phyloP scores from a whole-genome alignment of 1,140 invertebrate species.

The Atta texana region DNA sequence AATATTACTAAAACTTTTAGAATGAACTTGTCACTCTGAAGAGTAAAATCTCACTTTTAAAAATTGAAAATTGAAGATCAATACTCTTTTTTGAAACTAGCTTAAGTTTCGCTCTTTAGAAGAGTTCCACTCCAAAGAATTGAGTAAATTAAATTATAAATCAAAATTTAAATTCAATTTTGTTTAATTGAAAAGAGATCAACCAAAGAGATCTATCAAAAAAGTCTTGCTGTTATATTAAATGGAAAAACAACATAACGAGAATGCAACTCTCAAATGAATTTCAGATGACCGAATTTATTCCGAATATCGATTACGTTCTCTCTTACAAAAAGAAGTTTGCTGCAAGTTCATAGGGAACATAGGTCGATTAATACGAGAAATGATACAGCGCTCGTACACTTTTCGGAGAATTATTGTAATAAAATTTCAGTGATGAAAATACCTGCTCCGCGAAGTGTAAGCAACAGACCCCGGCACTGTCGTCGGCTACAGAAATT shows the following conservation, averaged over 20 bases:
- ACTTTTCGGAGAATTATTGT: conserved; percentile 40
- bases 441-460: conserved; percentile 12
- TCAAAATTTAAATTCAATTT: background rate
- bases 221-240: background rate
- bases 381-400: background rate
- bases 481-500: conserved; percentile 49
- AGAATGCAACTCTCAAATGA: background rate
- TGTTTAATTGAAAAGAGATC: background rate
- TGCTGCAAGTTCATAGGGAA: background rate
- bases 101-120: too few relatives aligned
- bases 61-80: too few relatives aligned
- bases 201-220: background rate
- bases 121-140: too few relatives aligned
- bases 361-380: background rate
- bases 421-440: conserved; percentile 53
- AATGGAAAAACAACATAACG: background rate
- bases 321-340: background rate
- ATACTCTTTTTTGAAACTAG: too few relatives aligned
- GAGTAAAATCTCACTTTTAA: too few relatives aligned
- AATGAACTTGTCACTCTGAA: too few relatives aligned
- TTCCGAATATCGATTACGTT: conserved; percentile 10
- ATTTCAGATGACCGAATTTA: conserved; percentile 4
- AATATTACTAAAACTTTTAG: too few relatives aligned
- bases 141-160: conserved; percentile 3
- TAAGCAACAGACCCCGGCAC: conserved; percentile 40